phyloP scores from a whole-genome alignment of 2,113 vertebrate species.

The Pseudonaja textilis region DNA sequence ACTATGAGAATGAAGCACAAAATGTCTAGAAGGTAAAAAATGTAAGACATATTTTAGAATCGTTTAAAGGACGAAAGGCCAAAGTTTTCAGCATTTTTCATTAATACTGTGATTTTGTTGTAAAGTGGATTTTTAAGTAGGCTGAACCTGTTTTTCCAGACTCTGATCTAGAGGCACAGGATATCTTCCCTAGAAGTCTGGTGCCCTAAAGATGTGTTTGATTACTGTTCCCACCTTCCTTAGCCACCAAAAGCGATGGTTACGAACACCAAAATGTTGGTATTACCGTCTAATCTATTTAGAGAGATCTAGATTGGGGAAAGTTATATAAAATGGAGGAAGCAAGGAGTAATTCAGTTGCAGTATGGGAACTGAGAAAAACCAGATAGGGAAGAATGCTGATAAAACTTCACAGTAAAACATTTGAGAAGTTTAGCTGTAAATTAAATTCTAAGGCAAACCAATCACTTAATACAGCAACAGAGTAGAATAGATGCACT shows the following conservation, averaged over 20 bases:
- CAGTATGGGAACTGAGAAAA: background rate
- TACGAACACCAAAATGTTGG: background rate
- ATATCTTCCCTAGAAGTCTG: background rate
- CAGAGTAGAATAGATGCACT: background rate
- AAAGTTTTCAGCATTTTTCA: background rate
- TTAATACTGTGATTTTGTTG: background rate
- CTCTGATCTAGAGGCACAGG: background rate
- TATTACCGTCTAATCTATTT: background rate
- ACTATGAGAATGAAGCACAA: background rate
- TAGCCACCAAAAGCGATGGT: background rate
- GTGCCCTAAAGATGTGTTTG: background rate
- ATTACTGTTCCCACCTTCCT: background rate
- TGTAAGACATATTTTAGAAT: fast-evolving
- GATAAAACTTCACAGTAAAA: background rate
- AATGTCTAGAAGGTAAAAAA: background rate
- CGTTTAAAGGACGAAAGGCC: background rate
- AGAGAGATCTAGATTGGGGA: background rate
- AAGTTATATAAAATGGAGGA: background rate
- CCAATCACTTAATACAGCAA: background rate
- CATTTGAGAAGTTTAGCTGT: background rate
- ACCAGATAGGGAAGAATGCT: background rate
- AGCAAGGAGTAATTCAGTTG: background rate
- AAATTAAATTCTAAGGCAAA: background rate
- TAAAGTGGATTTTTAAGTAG: background rate
- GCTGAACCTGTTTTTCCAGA: background rate